Evolutionary conservation across 2,113 vertebrate genomes (phyloP).

Genomic region (Aptenodytes forsteri): DNA sequence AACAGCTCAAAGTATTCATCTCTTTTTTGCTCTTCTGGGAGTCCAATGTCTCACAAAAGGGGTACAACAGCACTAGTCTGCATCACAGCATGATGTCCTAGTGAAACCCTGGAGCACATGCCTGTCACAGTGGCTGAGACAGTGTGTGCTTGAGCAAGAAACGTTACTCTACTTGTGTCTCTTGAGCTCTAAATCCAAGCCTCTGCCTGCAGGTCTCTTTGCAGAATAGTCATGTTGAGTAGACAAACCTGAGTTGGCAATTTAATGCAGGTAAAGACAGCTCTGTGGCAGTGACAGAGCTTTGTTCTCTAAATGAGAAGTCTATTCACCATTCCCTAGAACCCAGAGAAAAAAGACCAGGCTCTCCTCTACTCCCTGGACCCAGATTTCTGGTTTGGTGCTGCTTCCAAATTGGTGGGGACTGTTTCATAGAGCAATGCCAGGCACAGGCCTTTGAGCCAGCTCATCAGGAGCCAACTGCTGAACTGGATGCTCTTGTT

Average conservation of each 20-base stretch:
- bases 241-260: background rate
- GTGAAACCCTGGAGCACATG: background rate
- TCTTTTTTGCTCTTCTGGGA: background rate
- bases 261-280: background rate
- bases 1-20: background rate
- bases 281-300: background rate
- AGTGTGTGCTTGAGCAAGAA: background rate
- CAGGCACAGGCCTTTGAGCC: conserved; percentile 19
- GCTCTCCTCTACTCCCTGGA: background rate
- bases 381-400: background rate
- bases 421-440: conserved; percentile 1
- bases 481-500: conserved; percentile 57
- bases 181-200: background rate
- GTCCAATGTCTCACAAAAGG: background rate
- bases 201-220: background rate
- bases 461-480: conserved; percentile 4
- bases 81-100: background rate
- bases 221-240: background rate
- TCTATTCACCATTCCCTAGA: background rate
- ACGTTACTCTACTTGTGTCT: background rate
- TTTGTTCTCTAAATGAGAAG: background rate
- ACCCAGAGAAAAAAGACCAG: background rate
- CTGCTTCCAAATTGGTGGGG: background rate
- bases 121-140: background rate
- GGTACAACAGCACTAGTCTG: background rate